Percentiles rank a stretch among this genome's conserved stretches.
Conservation (phyloP, 2,888 invertebrate species). For the Mycogona germanica region DNA sequence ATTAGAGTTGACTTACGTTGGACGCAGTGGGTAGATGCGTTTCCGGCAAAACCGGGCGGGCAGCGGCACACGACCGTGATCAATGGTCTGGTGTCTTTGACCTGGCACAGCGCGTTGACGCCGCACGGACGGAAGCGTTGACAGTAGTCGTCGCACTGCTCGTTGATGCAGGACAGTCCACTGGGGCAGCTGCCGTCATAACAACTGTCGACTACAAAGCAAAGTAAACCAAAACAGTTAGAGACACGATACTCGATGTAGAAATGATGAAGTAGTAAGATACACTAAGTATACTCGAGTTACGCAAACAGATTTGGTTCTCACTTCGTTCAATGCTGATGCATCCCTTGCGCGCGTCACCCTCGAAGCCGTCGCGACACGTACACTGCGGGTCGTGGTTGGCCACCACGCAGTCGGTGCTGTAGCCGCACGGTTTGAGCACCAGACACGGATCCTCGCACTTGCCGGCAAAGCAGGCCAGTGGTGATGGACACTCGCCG, state of each 20-base stretch:
- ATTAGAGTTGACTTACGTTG: constrained; percentile 18
- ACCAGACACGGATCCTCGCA: constrained; percentile 50
- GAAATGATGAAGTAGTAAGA: neutral
- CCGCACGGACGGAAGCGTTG: constrained; percentile 48
- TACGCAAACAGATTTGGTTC: neutral
- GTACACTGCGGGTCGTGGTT: constrained; percentile 76
- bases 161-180: constrained; percentile 64
- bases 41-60: constrained; percentile 46
- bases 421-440: constrained; percentile 53
- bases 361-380: constrained; percentile 53
- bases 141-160: constrained; percentile 67
- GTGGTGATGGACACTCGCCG: constrained; percentile 65
- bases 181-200: constrained; percentile 70
- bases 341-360: constrained; percentile 22
- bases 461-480: constrained; percentile 77
- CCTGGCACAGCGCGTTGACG: constrained; percentile 62
- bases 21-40: constrained; percentile 19
- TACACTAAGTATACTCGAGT: too few species aligned
- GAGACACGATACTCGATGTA: neutral
- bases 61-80: constrained; percentile 78
- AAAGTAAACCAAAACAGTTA: neutral
- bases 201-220: constrained; percentile 42
- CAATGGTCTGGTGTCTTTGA: constrained; percentile 62
- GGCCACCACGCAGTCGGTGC: constrained; percentile 60
- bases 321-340: constrained; percentile 16